These are phyloP conservation scores for Willisornis vidua DNA, from an alignment of 2,113 vertebrate species.

Conservation along the genomic window DNA sequence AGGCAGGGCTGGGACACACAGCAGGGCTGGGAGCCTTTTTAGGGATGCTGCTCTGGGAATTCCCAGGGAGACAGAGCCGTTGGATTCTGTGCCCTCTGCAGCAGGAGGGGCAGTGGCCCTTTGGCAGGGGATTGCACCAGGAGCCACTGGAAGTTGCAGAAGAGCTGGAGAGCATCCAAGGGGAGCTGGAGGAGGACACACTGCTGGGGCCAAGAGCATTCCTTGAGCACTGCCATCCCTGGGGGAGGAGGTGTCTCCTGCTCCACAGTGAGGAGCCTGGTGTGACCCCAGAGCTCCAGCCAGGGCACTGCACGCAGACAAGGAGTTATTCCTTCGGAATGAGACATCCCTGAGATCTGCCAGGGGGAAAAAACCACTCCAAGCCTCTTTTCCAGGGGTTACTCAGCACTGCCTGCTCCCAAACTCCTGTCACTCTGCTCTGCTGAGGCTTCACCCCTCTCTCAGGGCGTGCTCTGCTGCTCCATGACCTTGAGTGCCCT, in stretches of 20 bases:
- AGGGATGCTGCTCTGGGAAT: background rate
- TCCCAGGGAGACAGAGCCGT: background rate
- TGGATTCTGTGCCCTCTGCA: background rate
- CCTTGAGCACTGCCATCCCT: too few relatives aligned
- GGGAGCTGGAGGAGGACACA: rapidly evolving
- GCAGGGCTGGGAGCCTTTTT: background rate
- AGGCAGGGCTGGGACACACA: background rate
- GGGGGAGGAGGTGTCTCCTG: background rate
- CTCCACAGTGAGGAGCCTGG: background rate
- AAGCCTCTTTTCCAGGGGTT: background rate
- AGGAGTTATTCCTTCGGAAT: background rate
- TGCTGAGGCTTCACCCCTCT: background rate
- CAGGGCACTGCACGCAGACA: rapidly evolving
- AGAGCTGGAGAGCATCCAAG: conserved; percentile 7
- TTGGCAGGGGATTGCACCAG: background rate
- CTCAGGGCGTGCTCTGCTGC: background rate
- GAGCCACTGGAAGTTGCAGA: background rate
- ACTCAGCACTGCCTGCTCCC: background rate
- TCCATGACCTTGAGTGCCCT: background rate
- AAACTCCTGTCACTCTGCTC: background rate
- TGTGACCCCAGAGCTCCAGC: background rate
- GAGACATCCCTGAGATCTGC: background rate
- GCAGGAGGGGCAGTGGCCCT: background rate
- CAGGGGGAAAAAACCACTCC: background rate
- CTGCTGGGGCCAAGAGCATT: rapidly evolving